Evolutionary conservation across 2,113 vertebrate genomes (phyloP).

Genomic region (Tragelaphus strepsiceros): DNA sequence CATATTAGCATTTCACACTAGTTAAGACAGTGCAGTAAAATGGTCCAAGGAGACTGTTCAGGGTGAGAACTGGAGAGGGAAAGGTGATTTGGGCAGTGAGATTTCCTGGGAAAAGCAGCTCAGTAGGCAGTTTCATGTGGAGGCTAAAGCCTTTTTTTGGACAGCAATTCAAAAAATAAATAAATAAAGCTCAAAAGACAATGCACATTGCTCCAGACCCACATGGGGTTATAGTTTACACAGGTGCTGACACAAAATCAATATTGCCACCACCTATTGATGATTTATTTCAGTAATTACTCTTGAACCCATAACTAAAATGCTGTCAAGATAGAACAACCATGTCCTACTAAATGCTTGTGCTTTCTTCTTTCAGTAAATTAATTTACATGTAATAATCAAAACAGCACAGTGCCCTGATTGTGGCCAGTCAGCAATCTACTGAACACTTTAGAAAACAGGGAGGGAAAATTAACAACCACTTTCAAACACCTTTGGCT

Average conservation of each 20-base stretch:
- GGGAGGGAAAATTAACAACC: slow-evolving; percentile 19
- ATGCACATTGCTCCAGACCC: not conserved
- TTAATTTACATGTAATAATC: slow-evolving; percentile 75
- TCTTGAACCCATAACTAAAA: slow-evolving; percentile 70
- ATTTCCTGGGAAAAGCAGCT: slow-evolving; percentile 61
- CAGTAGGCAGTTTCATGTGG: slow-evolving; percentile 43
- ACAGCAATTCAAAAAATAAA: slow-evolving; percentile 37
- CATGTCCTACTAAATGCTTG: slow-evolving; percentile 60
- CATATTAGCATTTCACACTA: slow-evolving; percentile 76
- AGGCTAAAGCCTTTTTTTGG: slow-evolving; percentile 27
- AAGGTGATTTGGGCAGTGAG: slow-evolving; percentile 56
- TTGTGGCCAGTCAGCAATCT: slow-evolving; percentile 58
- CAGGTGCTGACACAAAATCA: slow-evolving; percentile 72
- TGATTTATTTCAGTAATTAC: slow-evolving; percentile 84
- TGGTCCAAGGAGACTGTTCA: slow-evolving; percentile 46
- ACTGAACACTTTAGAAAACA: slow-evolving; percentile 21
- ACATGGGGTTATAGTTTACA: slow-evolving; percentile 73
- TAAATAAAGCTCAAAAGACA: slow-evolving; percentile 51
- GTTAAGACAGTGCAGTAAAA: slow-evolving; percentile 71
- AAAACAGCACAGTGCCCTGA: slow-evolving; percentile 62
- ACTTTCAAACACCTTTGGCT: slow-evolving; percentile 24
- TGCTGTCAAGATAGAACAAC: slow-evolving; percentile 72
- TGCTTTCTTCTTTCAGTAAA: slow-evolving; percentile 71
- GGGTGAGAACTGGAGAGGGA: slow-evolving; percentile 53
- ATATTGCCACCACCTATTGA: slow-evolving; percentile 78